These are phyloP conservation scores for Phoebastria nigripes DNA, from an alignment of 2,797 vertebrate genomes.

Conservation along the genomic window DNA sequence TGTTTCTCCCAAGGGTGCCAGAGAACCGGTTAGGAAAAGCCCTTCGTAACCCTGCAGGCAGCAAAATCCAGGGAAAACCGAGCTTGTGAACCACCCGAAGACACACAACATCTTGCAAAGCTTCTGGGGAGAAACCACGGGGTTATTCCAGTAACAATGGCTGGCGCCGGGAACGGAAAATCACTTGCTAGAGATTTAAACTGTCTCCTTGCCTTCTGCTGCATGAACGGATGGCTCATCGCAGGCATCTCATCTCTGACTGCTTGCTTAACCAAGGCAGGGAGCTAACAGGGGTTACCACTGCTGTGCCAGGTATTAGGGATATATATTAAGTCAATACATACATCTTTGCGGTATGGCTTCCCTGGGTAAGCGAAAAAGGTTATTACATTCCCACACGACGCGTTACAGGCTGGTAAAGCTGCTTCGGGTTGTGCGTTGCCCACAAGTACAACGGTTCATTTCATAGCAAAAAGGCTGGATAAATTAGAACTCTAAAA, in stretches of 20 bases:
- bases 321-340: neutral
- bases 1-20: conserved; percentile 35
- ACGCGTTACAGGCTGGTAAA: neutral
- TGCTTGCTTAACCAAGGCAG: neutral
- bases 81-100: conserved; percentile 34
- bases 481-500: neutral
- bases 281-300: neutral
- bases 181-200: conserved; percentile 23
- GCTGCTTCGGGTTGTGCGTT: neutral
- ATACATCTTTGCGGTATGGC: neutral
- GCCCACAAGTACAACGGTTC: neutral
- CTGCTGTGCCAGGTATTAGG: neutral
- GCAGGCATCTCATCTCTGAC: neutral
- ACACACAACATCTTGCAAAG: conserved; percentile 4
- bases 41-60: neutral
- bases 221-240: conserved; percentile 4
- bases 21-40: conserved; percentile 50
- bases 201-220: conserved; percentile 40
- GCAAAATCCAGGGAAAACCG: conserved; percentile 32
- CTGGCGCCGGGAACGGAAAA: conserved; percentile 55
- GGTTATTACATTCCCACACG: conserved; percentile 15
- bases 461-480: neutral
- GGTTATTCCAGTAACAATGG: conserved; percentile 19
- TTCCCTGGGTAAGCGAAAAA: conserved; percentile 12
- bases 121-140: conserved; percentile 13